Base-by-base conservation (phyloP, 2,113 vertebrate genomes). In the Danio rerio region DNA sequence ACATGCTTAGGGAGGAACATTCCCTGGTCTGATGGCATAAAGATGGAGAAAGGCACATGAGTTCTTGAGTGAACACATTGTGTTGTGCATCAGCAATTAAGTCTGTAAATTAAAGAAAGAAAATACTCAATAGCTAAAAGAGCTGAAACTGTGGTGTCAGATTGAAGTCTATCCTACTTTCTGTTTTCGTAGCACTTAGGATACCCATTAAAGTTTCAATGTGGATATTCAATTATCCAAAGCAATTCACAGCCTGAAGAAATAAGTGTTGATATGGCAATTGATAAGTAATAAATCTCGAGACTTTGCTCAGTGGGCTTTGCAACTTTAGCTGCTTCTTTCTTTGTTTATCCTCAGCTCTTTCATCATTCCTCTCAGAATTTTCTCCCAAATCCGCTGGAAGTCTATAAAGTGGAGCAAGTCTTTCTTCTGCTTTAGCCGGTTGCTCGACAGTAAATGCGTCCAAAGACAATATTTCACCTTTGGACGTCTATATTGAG, bases 1-100 rank as follows among this genome's bases (percentile, higher is more conserved):
- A 93, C 93, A 94, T 94, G 92, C 92, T 91, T 91, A 75, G 66
- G 88, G 91, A 88, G 87, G 75, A 78, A 91, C 90, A 89, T 92
- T 92, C 90, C 89, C 92, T 75, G 87, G 90, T 93, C 91, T 90
- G 88, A 90, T 84, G 89, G 89, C 86, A 84, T 85, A 89, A 91
- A 79, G 61, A 88, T 42, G 77, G 65, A 90, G 87, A 93, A 93
- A 93, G 94, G 93, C 93, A 94, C 94, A 89, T 83, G 88, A 91
- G 92, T 89, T 89, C 91, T 91, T 89, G 78, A 70, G 61, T 88
- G 81, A 77, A 53, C 81, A 71, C 55, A 68, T 85, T 65, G 81
- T 15, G 72, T 86, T 77, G 89, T 75, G 89, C 74, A 84, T 83
- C 77, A 92, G 91, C 90, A 88, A 90, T 86, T 76, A 85, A 87